Evolutionary conservation across 2,113 vertebrate genomes (phyloP).

Genomic region (Egretta garzetta): DNA sequence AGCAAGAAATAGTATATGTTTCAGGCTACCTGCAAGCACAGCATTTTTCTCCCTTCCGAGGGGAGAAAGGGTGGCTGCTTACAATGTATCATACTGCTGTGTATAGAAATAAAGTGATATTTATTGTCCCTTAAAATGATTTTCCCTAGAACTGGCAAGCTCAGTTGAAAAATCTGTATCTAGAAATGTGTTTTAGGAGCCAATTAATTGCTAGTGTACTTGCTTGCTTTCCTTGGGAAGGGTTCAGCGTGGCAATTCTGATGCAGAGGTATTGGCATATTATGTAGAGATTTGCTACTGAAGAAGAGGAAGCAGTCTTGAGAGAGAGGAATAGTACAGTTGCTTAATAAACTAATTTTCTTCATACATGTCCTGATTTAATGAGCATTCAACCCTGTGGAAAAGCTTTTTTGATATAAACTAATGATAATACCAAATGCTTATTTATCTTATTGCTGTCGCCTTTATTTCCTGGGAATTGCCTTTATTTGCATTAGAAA

Average conservation of each 20-base stretch:
- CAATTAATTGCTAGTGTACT: not conserved
- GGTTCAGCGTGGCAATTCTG: not conserved
- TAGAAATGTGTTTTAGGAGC: not conserved
- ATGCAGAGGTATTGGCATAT: not conserved
- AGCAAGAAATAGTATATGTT: not conserved
- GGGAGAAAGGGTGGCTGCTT: not conserved
- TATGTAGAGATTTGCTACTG: not conserved
- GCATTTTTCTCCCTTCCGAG: constrained; percentile 6
- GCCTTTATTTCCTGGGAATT: not conserved
- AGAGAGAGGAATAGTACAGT: not conserved
- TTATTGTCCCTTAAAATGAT: constrained; percentile 38
- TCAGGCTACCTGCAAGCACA: not conserved
- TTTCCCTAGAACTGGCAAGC: constrained; percentile 36
- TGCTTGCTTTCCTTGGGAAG: not conserved
- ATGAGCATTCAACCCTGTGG: not conserved
- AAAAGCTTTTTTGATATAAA: not conserved
- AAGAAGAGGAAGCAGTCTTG: not conserved
- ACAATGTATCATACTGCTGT: not conserved
- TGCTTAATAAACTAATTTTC: not conserved
- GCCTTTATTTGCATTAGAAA: not conserved
- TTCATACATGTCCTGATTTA: not conserved
- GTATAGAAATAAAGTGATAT: constrained; percentile 40
- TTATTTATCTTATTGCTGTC: not conserved
- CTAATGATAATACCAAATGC: not conserved
- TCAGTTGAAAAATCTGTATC: constrained; percentile 15